Percentiles rank a stretch among this genome's conserved stretches.
These are phyloP conservation scores for Tupaia tana DNA, from an alignment of 2,113 vertebrate species.

Conservation along the genomic window DNA sequence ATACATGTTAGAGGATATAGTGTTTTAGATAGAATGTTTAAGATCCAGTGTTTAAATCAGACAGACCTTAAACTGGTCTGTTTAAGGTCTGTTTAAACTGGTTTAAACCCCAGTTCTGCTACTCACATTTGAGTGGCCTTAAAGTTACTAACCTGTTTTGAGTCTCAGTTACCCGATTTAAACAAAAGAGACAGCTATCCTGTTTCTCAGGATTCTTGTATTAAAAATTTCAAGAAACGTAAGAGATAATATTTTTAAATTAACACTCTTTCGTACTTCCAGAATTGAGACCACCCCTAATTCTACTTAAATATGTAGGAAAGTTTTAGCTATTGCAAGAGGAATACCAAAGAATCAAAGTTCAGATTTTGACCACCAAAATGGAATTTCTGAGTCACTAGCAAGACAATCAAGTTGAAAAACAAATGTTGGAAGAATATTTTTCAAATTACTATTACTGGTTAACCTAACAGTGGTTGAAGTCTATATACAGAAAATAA, in stretches of 20 bases:
- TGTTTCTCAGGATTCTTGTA: not conserved
- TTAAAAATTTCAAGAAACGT: not conserved
- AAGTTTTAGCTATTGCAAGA: not conserved
- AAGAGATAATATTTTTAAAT: not conserved
- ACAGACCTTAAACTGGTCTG: no score
- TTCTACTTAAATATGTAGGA: not conserved
- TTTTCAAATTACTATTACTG: not conserved
- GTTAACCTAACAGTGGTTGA: not conserved
- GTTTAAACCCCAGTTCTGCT: not conserved
- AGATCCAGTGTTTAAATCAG: conserved; percentile 10
- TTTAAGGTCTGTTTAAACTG: no score
- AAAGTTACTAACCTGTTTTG: conserved; percentile 12
- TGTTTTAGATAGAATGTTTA: not conserved
- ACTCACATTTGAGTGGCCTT: not conserved
- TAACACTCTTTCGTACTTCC: not conserved
- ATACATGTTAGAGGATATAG: not conserved
- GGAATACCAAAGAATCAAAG: not conserved
- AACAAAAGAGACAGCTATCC: not conserved
- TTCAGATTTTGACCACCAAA: not conserved
- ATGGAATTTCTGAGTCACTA: not conserved
- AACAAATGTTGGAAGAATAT: not conserved
- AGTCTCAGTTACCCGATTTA: conserved; percentile 26
- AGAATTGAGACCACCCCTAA: not conserved
- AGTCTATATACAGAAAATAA: not conserved
- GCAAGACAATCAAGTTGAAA: conserved; percentile 29